These are phyloP conservation scores for Octodon degus DNA, from an alignment of 2,113 vertebrate genomes.

Conservation along the genomic window DNA sequence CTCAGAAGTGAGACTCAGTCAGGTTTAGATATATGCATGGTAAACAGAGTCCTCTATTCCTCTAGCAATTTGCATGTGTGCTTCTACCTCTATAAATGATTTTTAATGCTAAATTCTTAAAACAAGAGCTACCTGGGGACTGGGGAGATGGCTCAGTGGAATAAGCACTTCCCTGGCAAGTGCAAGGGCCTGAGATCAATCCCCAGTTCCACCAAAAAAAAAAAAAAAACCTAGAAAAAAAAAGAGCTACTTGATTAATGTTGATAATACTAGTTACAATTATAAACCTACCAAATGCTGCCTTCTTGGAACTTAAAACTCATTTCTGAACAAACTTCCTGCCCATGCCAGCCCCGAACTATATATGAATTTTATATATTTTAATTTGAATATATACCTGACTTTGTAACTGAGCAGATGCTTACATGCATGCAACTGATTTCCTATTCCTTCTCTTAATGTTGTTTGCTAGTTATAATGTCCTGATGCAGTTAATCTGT, in stretches of 20 bases:
- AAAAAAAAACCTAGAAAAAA: no score
- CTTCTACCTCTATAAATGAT: not conserved
- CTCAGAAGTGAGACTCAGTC: slow-evolving; percentile 36
- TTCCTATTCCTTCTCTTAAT: slow-evolving; percentile 1
- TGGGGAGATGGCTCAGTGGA: no score
- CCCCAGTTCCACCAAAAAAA: no score
- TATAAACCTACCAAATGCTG: not conserved
- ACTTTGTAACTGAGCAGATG: not conserved
- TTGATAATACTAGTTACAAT: not conserved
- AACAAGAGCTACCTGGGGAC: not conserved
- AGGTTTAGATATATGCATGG: not conserved
- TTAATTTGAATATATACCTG: slow-evolving; percentile 15
- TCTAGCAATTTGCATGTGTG: not conserved
- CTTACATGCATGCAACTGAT: not conserved
- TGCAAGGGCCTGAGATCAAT: no score
- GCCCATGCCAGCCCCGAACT: not conserved
- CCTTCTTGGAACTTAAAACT: not conserved
- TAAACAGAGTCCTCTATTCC: not conserved
- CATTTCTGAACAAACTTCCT: slow-evolving; percentile 6
- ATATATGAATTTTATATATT: not conserved
- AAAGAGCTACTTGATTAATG: not conserved
- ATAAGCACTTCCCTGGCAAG: no score
- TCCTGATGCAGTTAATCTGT: not conserved
- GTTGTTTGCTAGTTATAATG: not conserved
- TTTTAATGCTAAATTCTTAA: not conserved